phyloP scores from a whole-genome alignment of 2,888 invertebrate species.

The Chesias legatella region DNA sequence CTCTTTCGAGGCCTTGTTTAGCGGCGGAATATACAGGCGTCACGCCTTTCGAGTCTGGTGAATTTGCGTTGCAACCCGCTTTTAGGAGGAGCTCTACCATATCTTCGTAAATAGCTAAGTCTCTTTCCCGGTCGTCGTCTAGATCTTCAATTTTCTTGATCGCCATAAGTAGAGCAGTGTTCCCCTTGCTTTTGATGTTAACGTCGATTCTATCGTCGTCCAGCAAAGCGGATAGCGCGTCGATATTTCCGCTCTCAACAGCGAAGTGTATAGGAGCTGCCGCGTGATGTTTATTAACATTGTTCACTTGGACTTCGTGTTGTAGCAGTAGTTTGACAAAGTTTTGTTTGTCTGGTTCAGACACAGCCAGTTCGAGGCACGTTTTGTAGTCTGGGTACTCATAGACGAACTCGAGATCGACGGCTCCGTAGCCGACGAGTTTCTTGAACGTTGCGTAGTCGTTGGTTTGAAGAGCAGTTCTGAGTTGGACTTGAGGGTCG shows the following conservation, averaged over 20 bases:
- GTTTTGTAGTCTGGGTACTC: slow-evolving; percentile 81
- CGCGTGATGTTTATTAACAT: slow-evolving; percentile 75
- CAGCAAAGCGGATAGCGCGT: slow-evolving; percentile 68
- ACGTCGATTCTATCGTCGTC: slow-evolving; percentile 71
- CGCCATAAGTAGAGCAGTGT: slow-evolving; percentile 75
- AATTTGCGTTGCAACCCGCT: slow-evolving; percentile 77
- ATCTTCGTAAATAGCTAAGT: slow-evolving; percentile 62
- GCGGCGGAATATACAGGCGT: slow-evolving; percentile 83
- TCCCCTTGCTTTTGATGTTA: slow-evolving; percentile 72
- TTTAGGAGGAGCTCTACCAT: slow-evolving; percentile 78
- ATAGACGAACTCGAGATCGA: slow-evolving; percentile 78
- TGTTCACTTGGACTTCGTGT: slow-evolving; percentile 82
- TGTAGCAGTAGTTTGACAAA: slow-evolving; percentile 81
- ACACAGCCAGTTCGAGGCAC: slow-evolving; percentile 80
- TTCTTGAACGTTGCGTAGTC: slow-evolving; percentile 75
- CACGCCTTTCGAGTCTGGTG: slow-evolving; percentile 74
- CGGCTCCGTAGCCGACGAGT: slow-evolving; percentile 65
- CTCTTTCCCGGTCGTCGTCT: slow-evolving; percentile 67
- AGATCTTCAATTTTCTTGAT: slow-evolving; percentile 74
- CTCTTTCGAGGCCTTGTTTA: slow-evolving; percentile 74
- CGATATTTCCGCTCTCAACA: slow-evolving; percentile 73
- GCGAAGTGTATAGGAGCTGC: slow-evolving; percentile 85
- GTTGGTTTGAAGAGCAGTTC: slow-evolving; percentile 75
- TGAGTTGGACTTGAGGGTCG: slow-evolving; percentile 71
- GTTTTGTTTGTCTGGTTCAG: slow-evolving; percentile 67